Evolutionary conservation across 2,888 invertebrate species (phyloP).

Genomic region (Sphaerophoria taeniata): DNA sequence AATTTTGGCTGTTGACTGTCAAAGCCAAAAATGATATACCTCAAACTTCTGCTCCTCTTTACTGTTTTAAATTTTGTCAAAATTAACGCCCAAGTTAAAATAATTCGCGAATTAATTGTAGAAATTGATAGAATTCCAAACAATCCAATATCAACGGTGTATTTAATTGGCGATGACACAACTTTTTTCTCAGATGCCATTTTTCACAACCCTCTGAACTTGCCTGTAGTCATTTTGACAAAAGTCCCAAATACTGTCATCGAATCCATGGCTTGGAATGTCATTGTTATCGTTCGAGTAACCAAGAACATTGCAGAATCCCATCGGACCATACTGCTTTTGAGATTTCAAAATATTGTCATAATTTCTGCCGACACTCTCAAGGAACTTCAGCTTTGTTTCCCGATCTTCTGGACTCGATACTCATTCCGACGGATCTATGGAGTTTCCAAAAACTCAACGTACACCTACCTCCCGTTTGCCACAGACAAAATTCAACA

Average conservation of each 20-base stretch:
- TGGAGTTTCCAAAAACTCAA: background rate
- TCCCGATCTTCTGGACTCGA: background rate
- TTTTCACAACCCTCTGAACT: background rate
- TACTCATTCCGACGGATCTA: slow-evolving; percentile 26
- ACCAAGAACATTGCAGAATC: background rate
- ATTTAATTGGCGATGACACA: background rate
- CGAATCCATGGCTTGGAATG: background rate
- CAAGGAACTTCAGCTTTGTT: background rate
- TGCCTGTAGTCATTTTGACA: background rate
- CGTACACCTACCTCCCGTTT: background rate
- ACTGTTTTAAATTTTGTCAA: background rate
- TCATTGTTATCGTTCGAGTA: background rate
- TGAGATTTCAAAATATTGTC: background rate
- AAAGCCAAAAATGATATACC: too few relatives aligned
- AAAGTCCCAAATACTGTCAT: background rate
- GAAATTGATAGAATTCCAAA: background rate
- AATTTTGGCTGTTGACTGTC: too few relatives aligned
- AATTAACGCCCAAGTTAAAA: background rate
- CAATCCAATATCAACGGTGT: background rate
- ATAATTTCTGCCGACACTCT: background rate
- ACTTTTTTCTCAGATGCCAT: background rate
- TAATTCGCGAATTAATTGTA: background rate
- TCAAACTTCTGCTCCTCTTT: background rate
- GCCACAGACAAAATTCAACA: background rate
- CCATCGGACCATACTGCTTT: background rate